Conservation (phyloP, 2,113 vertebrate genomes). For the Glaucomys volans region DNA sequence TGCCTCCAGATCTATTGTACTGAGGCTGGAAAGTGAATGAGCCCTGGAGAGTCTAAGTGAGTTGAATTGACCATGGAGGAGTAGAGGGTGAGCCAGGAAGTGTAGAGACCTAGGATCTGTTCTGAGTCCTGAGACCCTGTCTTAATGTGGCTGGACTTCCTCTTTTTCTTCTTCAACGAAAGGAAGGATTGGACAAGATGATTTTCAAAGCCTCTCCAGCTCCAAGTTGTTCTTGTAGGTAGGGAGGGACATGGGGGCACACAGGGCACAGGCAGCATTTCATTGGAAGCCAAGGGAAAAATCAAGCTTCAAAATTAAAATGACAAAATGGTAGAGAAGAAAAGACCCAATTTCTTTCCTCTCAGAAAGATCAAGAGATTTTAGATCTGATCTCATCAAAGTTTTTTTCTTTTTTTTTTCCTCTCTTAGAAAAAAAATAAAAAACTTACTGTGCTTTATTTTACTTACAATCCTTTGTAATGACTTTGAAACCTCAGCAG, state of each 20-base stretch:
- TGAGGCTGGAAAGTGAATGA: background rate
- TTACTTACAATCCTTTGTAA: background rate
- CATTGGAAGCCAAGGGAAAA: background rate
- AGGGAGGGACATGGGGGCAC: background rate
- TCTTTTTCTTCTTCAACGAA: slow-evolving; percentile 7
- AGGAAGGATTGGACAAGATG: background rate
- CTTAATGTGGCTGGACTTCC: background rate
- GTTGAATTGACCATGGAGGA: background rate
- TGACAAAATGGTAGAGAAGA: slow-evolving; percentile 48
- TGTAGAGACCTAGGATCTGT: background rate
- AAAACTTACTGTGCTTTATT: background rate
- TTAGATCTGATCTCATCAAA: slow-evolving; percentile 58
- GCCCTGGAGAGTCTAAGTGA: background rate
- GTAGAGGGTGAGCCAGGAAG: background rate
- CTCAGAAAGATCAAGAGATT: slow-evolving; percentile 63
- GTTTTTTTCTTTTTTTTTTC: background rate
- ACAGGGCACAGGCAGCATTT: background rate
- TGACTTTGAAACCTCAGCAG: background rate
- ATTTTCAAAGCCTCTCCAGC: slow-evolving; percentile 46
- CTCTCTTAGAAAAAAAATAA: background rate
- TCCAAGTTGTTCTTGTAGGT: background rate
- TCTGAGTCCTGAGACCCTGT: background rate
- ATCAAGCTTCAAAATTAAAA: slow-evolving; percentile 61
- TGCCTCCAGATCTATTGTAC: slow-evolving; percentile 1
- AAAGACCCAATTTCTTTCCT: slow-evolving; percentile 37